phyloP scores from a whole-genome alignment of 2,113 vertebrate genomes.

The Oreotrochilus melanogaster region DNA sequence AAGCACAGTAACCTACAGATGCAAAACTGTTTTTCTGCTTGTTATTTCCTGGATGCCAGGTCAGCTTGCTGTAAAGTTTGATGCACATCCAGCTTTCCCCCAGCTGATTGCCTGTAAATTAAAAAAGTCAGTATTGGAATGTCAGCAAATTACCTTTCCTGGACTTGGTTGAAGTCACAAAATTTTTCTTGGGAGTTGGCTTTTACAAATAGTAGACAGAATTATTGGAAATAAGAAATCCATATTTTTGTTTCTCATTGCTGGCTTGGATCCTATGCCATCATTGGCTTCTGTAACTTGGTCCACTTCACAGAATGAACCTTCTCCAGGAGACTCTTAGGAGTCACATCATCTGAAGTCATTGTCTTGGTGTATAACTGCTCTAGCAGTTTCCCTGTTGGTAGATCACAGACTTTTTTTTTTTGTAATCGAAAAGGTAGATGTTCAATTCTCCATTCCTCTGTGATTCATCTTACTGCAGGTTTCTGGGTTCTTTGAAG shows the following conservation, averaged over 20 bases:
- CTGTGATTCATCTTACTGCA: not conserved
- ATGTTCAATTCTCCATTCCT: not conserved
- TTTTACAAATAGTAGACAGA: not conserved
- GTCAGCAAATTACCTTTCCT: not conserved
- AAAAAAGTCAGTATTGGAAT: not conserved
- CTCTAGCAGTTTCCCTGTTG: not conserved
- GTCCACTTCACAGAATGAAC: not conserved
- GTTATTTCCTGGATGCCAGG: not conserved
- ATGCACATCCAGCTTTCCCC: not conserved
- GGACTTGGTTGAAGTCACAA: not conserved
- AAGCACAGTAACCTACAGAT: not conserved
- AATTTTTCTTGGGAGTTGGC: not conserved
- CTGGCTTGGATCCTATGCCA: not conserved
- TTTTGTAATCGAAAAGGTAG: not conserved
- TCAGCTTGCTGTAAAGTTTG: not conserved
- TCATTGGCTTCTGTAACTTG: not conserved
- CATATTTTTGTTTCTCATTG: not conserved
- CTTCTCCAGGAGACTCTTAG: not conserved
- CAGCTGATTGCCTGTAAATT: slow-evolving; percentile 2
- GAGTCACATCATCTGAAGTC: not conserved
- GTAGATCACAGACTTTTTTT: not conserved
- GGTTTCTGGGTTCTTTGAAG: not conserved
- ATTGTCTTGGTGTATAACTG: not conserved
- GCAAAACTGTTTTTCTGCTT: not conserved
- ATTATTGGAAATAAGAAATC: not conserved